A percentile compares a stretch with the other conserved stretches of the same genome.
Evolutionary conservation across 2,113 vertebrate species (phyloP).

Genomic region (Uropsilus gracilis): DNA sequence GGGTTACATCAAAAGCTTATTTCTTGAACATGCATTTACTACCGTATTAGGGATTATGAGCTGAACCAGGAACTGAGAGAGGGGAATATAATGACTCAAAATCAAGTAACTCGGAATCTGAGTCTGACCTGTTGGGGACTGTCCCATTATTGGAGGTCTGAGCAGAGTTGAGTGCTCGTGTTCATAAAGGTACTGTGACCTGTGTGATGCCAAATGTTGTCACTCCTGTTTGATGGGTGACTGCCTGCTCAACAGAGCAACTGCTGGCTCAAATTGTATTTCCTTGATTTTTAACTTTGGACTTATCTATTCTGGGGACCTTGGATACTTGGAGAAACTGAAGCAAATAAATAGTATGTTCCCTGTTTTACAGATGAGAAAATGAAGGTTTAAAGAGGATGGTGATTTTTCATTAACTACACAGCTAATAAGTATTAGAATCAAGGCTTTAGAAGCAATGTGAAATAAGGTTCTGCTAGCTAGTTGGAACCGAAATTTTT

Average conservation of each 20-base stretch:
- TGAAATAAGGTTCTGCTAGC: neutral
- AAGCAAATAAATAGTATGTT: neutral
- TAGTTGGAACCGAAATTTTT: neutral
- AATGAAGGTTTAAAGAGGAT: neutral
- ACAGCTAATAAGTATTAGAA: neutral
- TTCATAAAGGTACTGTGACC: neutral
- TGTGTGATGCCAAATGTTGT: neutral
- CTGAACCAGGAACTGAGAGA: neutral
- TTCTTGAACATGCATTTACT: neutral
- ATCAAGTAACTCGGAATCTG: neutral
- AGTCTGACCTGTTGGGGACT: neutral
- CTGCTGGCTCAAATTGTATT: neutral
- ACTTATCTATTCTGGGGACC: neutral
- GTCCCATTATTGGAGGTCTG: neutral
- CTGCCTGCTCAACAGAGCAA: neutral
- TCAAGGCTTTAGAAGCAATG: neutral
- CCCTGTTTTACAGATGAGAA: conserved; percentile 20
- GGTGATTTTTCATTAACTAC: neutral
- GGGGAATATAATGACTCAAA: neutral
- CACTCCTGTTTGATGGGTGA: neutral
- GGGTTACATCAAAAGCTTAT: neutral
- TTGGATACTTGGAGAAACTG: conserved; percentile 25
- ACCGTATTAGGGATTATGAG: neutral
- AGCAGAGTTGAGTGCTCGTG: neutral
- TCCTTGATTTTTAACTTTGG: conserved; percentile 35